Evolutionary conservation across 2,888 invertebrate species (phyloP).

Genomic region (Horisme vitalbata): DNA sequence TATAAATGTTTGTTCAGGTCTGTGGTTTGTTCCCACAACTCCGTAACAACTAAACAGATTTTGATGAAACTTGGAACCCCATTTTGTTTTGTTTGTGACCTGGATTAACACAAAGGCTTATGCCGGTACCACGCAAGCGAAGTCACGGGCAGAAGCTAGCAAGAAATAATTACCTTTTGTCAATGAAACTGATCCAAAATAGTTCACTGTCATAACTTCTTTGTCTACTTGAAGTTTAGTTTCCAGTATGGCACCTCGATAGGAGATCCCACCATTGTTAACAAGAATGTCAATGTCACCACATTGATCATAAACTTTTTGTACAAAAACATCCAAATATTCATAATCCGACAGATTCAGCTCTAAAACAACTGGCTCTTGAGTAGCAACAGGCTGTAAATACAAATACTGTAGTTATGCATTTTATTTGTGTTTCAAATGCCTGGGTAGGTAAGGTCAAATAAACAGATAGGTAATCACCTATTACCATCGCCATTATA

Average conservation of each 20-base stretch:
- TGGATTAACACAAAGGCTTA: no score
- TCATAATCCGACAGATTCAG: slow-evolving; percentile 90
- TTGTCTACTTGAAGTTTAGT: slow-evolving; percentile 92
- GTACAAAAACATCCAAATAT: slow-evolving; percentile 83
- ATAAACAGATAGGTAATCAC: no score
- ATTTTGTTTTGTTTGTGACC: no score
- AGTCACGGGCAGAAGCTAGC: neutral
- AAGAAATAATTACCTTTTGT: slow-evolving; percentile 88
- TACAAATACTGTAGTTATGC: neutral
- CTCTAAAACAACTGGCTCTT: slow-evolving; percentile 88
- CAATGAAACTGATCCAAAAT: slow-evolving; percentile 95
- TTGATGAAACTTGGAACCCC: no score
- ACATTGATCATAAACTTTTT: slow-evolving; percentile 86
- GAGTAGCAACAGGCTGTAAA: slow-evolving; percentile 64
- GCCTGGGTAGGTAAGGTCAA: no score
- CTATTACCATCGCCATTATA: no score
- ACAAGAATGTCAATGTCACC: slow-evolving; percentile 93
- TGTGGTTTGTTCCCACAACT: no score
- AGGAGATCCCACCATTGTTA: slow-evolving; percentile 95
- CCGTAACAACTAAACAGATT: no score
- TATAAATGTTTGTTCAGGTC: no score
- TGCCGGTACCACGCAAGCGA: no score
- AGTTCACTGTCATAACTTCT: slow-evolving; percentile 96
- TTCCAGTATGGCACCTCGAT: slow-evolving; percentile 88
- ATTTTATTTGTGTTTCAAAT: slow-evolving; percentile 15